Base-by-base conservation (phyloP, 2,888 invertebrate species). In the Perizoma flavofasciatum region DNA sequence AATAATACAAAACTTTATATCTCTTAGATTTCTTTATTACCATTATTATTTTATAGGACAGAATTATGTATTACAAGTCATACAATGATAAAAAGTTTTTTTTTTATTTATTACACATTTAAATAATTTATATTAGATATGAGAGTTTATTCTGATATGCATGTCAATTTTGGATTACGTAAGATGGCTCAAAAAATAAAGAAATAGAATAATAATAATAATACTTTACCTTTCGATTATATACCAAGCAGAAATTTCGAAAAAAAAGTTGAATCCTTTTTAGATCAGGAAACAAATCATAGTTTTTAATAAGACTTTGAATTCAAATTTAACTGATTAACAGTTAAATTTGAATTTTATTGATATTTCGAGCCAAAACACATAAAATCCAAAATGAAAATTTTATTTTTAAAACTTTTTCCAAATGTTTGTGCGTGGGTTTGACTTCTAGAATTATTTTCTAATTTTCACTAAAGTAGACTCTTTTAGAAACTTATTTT, bases 401-500 rank as follows among this genome's bases (percentile, higher is more conserved):
- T 44, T 52, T 37, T 6, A 37, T 37, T 48, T 43, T 7, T 5
- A 50, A 69, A 59, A 69, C 56, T 58, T 71, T n/a, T 66, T 78
- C 73, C 73, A 77, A 78, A 78, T 46, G 67, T 78, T 84, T 84
- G 83, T 84, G 82, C 83, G 83, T 79, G 74, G 74, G 70, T 63
- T 68, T 65, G 65, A 73, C 60, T 70, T 72, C 67, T 77, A 77
- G 73, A 69, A 60, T 71, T 68, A 53, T 44, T 11, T 41, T 48
- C 32, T 49, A 52, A 49, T 54, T 43, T 35, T 5, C 11, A 43
- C 43, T 55, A 43, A 62, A 61, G 66, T 53, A 22, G 3, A 40
- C 9, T 65, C 61, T 69, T 70, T 68, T 72, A 70, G 61, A 64
- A 67, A 59, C 51, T 58, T 66, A 65, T 55, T 63, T 55, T 48